Percentiles rank a stretch among this genome's conserved stretches.
Evolutionary conservation across 2,888 invertebrate species (phyloP).

Genomic region (Papilio elwesi): DNA sequence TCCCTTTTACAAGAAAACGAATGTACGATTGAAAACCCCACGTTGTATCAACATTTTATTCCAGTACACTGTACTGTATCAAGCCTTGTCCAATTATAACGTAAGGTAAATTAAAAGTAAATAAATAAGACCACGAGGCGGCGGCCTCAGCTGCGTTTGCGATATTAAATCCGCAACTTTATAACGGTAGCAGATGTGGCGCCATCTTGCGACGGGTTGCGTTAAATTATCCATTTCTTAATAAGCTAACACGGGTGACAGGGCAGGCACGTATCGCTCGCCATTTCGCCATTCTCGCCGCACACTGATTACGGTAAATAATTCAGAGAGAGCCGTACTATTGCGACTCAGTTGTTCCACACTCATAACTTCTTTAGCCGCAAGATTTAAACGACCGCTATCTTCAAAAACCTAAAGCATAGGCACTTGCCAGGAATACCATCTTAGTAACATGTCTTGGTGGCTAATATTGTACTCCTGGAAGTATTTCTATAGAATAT

Average conservation of each 20-base stretch:
- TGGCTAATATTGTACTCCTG: too few species aligned
- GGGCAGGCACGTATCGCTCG: conserved; percentile 6
- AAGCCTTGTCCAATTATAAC: conserved; percentile 12
- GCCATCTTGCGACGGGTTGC: conserved; percentile 46
- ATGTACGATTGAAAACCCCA: conserved; percentile 1
- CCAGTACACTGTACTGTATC: not conserved
- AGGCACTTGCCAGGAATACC: too few species aligned
- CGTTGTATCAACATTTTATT: not conserved
- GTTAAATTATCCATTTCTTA: conserved; percentile 37
- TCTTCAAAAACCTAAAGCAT: too few species aligned
- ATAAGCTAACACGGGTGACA: conserved; percentile 22
- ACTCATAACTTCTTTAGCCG: too few species aligned
- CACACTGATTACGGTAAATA: conserved; percentile 8
- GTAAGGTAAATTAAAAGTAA: conserved; percentile 37
- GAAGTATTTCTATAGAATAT: too few species aligned
- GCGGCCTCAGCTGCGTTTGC: conserved; percentile 42
- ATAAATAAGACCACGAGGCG: conserved; percentile 36
- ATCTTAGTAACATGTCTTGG: too few species aligned
- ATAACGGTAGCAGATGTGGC: conserved; percentile 48
- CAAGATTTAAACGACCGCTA: too few species aligned
- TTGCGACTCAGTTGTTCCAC: not conserved
- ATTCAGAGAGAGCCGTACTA: too few species aligned
- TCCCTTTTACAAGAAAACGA: too few species aligned
- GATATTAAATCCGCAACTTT: conserved; percentile 49
- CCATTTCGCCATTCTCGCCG: not conserved